Base-by-base conservation (phyloP, 2,113 vertebrate species). In the Ophthalmolycus amberensis region DNA sequence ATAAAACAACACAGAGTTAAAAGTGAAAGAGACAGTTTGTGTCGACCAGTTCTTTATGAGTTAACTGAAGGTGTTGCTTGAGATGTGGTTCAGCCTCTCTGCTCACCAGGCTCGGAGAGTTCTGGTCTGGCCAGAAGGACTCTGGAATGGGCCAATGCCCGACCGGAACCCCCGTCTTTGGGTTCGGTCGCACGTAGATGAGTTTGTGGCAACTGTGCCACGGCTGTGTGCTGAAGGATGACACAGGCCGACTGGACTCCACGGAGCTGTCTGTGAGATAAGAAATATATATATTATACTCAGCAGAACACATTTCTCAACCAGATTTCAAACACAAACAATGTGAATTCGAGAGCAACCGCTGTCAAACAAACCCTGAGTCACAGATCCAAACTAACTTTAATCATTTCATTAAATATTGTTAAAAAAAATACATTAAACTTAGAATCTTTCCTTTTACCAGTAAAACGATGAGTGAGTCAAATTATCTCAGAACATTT, bases 171-270 rank as follows among this genome's bases (percentile, higher is more conserved):
- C 98, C 98, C 0, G 98, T 98, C 95, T 99, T 99, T 77, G 97
- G 98, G 88, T 99, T 99, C 18, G 98, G 97, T 77, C 98, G 95
- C 69, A 99, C 97, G 67, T 99, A 99, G 88, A 99, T 99, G 82
- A 99, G 97, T 91, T 98, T 99, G 91, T 98, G 98, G 94, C 98
- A 99, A 87, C 96, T 98, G 91, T 99, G 97, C 98, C 98, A 99
- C 62, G 96, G 96, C 58, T 98, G 97, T 1, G 94, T 91, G 91
- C 96, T 96, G 88, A 94, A 93, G 38, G 89, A 85, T 0, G 89
- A 87, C 69, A 86, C 82, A 4, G 92, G 25, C 16, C 87, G 96
- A 91, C 88, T 96, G 92, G 85, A 91, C 83, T 98, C 97, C 80
- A 93, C 73, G 10, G 94, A 94, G 32, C 95, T 97, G 88, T 98